Base-by-base conservation (phyloP, 2,797 vertebrate species). In the Sebastes goodei region DNA sequence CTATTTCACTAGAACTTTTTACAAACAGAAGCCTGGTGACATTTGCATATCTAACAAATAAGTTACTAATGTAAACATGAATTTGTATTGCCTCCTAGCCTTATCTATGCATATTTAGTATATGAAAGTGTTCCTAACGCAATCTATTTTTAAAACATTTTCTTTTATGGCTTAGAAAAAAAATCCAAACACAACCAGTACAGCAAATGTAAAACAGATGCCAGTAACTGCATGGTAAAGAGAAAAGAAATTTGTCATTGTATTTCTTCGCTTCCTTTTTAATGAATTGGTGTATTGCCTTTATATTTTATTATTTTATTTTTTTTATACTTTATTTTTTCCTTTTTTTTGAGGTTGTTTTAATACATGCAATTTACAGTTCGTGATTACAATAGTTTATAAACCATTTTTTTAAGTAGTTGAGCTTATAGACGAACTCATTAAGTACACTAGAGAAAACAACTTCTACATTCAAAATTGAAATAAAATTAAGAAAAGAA, bases 341-440 rank as follows among this genome's bases (percentile, higher is more conserved):
- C 32, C 32, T 0, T 32, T 10, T 32, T 9, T 32, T 32, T 3
- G 0, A 33, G 0, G 33, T 35, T 35, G 10, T 35, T 35, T 35
- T 35, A 0, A 1, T 35, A 35, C 0, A 35, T 35, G 0, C 33
- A 35, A 35, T 35, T 35, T 35, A 35, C 33, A 35, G 33, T 35
- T 35, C 10, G 10, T 5, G 0, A 35, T 35, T 35, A 35, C 33
- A 35, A 11, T 5, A 35, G 33, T 35, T 35, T 35, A 35, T 35
- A 0, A 35, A 11, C 10, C 33, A 35, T 0, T 35, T 35, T 35
- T 35, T 35, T 0, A 35, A 35, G 33, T 35, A 35, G 33, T 35
- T 35, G 33, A 35, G 33, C 10, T 35, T 35, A 35, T 11, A 35
- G 33, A 35, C 10, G 0, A 35, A 35, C 33, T 35, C 10, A 35